Evolutionary conservation across 1,140 invertebrate genomes (phyloP).

Genomic region (Brachionus asplanchnoidis): DNA sequence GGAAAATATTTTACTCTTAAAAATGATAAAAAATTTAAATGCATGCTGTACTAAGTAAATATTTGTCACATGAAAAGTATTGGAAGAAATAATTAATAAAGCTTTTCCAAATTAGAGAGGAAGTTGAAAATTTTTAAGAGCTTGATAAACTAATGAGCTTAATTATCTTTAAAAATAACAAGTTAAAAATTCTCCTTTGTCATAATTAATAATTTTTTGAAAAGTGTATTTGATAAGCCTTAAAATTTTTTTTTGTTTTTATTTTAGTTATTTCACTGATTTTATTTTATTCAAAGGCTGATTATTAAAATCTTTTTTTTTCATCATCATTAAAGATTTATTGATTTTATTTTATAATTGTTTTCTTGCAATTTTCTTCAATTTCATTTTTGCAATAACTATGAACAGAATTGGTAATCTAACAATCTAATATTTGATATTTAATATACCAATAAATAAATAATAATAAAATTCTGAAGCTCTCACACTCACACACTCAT

Average conservation of each 20-base stretch:
- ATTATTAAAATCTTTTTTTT: not conserved
- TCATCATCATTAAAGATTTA: not conserved
- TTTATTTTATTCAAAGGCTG: not conserved
- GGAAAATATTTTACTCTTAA: not conserved
- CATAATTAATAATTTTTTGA: not conserved
- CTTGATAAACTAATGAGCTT: not conserved
- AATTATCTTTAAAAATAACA: not conserved
- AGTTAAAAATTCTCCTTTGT: not conserved
- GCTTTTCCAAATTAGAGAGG: not conserved
- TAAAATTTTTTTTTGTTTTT: not conserved
- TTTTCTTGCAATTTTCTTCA: conserved; percentile 28
- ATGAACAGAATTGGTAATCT: conserved; percentile 18
- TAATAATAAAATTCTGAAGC: not conserved
- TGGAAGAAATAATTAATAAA: not conserved
- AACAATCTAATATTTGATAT: conserved; percentile 34
- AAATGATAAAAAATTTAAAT: not conserved
- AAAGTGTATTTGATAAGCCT: not conserved
- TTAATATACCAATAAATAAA: conserved; percentile 16
- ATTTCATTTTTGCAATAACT: not conserved
- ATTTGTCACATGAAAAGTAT: not conserved
- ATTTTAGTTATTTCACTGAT: not conserved
- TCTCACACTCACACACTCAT: not conserved
- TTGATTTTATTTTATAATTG: conserved; percentile 15
- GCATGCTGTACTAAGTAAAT: not conserved
- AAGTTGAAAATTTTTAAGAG: not conserved